Conservation (phyloP, 64 coral and sea anemone species). For the Montipora efflorescens region DNA sequence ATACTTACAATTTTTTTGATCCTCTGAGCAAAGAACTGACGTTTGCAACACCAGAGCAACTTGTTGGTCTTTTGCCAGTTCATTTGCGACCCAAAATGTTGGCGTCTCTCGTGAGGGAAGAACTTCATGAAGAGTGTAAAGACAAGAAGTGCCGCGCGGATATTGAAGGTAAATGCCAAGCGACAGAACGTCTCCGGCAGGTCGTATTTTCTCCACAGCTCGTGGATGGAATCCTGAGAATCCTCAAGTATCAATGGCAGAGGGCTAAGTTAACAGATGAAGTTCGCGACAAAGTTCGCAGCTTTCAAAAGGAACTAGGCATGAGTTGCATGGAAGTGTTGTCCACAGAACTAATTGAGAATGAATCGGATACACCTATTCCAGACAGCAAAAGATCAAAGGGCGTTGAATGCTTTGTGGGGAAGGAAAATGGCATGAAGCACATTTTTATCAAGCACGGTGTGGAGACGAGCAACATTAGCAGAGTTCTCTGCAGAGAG, state of each 20-base stretch:
- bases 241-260: slow-evolving; percentile 66
- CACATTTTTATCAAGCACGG: slow-evolving; percentile 69
- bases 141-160: slow-evolving; percentile 55
- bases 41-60: not conserved
- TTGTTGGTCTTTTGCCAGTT: slow-evolving; percentile 59
- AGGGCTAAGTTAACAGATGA: slow-evolving; percentile 40
- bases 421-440: slow-evolving; percentile 14
- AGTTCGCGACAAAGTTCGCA: slow-evolving; percentile 41
- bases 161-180: slow-evolving; percentile 44
- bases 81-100: slow-evolving; percentile 62
- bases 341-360: slow-evolving; percentile 63
- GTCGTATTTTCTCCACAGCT: slow-evolving; percentile 67
- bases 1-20: slow-evolving; percentile 7
- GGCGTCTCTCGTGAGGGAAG: slow-evolving; percentile 64
- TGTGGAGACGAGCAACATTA: not conserved
- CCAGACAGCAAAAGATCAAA: slow-evolving; percentile 11
- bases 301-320: slow-evolving; percentile 45
- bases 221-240: slow-evolving; percentile 71
- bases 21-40: not conserved
- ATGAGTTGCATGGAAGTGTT: slow-evolving; percentile 77
- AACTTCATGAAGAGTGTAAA: slow-evolving; percentile 67
- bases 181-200: slow-evolving; percentile 34
- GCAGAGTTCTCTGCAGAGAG: not conserved
- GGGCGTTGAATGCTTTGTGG: slow-evolving; percentile 20
- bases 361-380: slow-evolving; percentile 45